These are phyloP conservation scores for Eublepharis macularius DNA, from an alignment of 2,113 vertebrate species.

Conservation along the genomic window DNA sequence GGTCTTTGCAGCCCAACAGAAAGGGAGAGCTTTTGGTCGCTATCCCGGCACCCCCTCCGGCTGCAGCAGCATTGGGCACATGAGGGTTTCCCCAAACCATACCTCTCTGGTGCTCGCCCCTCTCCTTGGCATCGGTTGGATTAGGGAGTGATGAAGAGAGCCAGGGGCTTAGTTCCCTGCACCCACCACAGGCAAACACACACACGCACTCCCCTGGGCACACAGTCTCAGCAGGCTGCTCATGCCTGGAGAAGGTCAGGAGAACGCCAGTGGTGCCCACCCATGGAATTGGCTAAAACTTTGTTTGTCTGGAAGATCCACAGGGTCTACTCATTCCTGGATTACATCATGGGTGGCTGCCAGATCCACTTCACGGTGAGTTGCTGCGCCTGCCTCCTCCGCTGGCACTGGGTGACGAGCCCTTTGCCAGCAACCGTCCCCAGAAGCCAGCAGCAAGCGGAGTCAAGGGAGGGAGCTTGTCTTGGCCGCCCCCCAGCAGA, in stretches of 20 bases:
- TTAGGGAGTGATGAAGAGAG: neutral
- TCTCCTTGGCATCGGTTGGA: neutral
- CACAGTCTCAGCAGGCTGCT: neutral
- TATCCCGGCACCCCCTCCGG: neutral
- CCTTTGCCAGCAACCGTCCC: accelerated
- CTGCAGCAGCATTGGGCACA: neutral
- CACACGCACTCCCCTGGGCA: neutral
- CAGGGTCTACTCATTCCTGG: constrained; percentile 94
- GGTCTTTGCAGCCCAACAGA: neutral
- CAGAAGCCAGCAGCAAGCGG: neutral
- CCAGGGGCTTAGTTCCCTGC: neutral
- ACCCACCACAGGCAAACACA: neutral
- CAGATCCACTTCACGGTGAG: constrained; percentile 97
- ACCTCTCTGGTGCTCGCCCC: neutral
- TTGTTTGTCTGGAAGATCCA: constrained; percentile 80
- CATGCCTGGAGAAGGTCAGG: neutral
- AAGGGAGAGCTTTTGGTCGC: neutral
- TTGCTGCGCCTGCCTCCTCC: neutral
- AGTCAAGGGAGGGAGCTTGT: neutral
- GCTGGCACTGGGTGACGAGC: neutral
- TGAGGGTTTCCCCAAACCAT: neutral
- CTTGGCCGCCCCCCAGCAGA: neutral
- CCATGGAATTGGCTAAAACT: accelerated
- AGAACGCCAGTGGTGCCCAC: accelerated
- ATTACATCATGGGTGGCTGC: constrained; percentile 98